phyloP scores from a whole-genome alignment of 2,113 vertebrate genomes.

The Nibea albiflora region DNA sequence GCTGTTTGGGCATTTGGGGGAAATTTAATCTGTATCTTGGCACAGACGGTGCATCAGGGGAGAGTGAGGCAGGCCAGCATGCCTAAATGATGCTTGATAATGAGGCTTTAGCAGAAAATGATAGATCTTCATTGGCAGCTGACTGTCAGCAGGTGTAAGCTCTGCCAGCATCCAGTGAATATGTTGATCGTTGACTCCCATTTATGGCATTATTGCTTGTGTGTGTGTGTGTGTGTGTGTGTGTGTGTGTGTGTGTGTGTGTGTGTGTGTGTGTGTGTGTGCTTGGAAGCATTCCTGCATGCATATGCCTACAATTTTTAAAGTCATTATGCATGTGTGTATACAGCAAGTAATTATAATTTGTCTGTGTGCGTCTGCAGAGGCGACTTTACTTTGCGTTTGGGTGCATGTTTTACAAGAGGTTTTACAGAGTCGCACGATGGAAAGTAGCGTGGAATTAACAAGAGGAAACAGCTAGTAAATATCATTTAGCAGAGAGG shows the following conservation, averaged over 20 bases:
- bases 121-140: conserved; percentile 75
- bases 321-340: conserved; percentile 61
- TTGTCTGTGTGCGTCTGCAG: conserved; percentile 32
- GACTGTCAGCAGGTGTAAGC: conserved; percentile 69
- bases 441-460: conserved; percentile 73
- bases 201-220: conserved; percentile 48
- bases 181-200: conserved; percentile 62
- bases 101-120: conserved; percentile 73
- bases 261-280: conserved; percentile 1
- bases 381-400: conserved; percentile 47
- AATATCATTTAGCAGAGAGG: conserved; percentile 74
- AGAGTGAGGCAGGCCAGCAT: conserved; percentile 63
- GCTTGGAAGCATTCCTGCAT: conserved; percentile 33
- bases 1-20: conserved; percentile 51
- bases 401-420: conserved; percentile 60
- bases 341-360: conserved; percentile 47
- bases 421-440: conserved; percentile 72
- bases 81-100: conserved; percentile 75
- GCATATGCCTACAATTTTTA: conserved; percentile 48
- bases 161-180: conserved; percentile 63
- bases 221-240: conserved; percentile 26
- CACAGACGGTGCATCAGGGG: conserved; percentile 44
- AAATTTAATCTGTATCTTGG: conserved; percentile 66
- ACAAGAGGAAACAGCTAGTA: conserved; percentile 71
- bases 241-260: conserved; percentile 29